These are phyloP conservation scores for Deroptyus accipitrinus DNA, from an alignment of 2,113 vertebrate species.

Conservation along the genomic window DNA sequence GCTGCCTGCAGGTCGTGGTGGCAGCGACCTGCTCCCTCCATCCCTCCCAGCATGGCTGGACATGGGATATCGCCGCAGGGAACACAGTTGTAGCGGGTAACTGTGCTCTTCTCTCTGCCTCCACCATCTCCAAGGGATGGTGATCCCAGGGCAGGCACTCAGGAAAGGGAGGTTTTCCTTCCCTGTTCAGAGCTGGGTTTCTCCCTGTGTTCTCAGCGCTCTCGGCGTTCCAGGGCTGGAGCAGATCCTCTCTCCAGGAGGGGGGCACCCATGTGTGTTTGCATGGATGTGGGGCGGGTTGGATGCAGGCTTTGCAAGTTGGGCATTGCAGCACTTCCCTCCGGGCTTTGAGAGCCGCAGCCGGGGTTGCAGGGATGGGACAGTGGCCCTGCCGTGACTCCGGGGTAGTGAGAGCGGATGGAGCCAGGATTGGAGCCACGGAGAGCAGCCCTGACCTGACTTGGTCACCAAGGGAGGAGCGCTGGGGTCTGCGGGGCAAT, in stretches of 20 bases:
- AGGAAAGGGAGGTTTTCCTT: background rate
- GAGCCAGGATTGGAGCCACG: background rate
- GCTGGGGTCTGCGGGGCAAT: background rate
- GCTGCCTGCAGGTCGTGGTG: slow-evolving; percentile 31
- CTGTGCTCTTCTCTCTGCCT: slow-evolving; percentile 2
- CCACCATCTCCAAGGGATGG: background rate
- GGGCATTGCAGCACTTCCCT: background rate
- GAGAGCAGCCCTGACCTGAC: background rate
- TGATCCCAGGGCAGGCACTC: background rate
- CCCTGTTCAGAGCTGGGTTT: background rate
- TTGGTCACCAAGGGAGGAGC: background rate
- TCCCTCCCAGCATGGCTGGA: background rate
- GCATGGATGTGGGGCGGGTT: background rate
- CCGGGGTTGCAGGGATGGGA: background rate
- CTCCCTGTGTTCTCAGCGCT: background rate
- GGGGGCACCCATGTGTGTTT: background rate
- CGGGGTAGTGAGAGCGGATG: accelerated
- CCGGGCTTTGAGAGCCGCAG: accelerated
- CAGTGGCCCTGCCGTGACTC: background rate
- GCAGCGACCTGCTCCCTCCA: background rate
- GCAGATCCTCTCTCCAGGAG: background rate
- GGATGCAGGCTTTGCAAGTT: background rate
- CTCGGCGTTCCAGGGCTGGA: background rate
- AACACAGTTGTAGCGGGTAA: accelerated
- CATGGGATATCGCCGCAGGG: accelerated